A percentile compares a stretch with the other conserved stretches of the same genome.
Conservation (phyloP, 2,888 invertebrate genomes). For the Eupithecia insigniata region DNA sequence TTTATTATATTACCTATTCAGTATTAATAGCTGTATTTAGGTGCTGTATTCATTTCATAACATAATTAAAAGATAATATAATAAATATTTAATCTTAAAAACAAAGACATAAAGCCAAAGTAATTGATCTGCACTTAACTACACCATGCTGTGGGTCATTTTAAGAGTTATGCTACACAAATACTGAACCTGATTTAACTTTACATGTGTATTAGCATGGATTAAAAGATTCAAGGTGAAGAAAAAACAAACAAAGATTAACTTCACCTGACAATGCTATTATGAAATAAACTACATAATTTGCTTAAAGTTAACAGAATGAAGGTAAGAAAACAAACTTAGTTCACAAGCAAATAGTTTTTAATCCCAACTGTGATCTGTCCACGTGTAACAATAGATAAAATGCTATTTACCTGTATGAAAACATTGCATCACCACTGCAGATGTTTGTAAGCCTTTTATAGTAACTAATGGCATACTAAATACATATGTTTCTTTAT, state of each 20-base stretch:
- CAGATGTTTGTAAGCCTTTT: neutral
- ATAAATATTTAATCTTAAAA: neutral
- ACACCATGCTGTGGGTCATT: neutral
- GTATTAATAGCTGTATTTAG: no score
- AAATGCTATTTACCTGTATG: constrained; percentile 2
- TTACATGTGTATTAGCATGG: neutral
- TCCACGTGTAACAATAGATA: constrained; percentile 25
- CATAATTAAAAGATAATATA: neutral
- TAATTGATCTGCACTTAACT: neutral
- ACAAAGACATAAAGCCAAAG: neutral
- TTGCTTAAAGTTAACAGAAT: neutral
- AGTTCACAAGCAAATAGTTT: constrained; percentile 2
- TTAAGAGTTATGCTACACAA: neutral
- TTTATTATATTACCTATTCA: neutral
- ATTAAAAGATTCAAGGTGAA: neutral
- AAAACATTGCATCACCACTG: neutral
- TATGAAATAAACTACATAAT: neutral
- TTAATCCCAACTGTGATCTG: constrained; percentile 9
- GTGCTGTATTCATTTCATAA: neutral
- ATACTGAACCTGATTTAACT: neutral
- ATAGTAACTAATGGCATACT: neutral
- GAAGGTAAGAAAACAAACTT: neutral
- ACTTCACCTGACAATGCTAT: neutral
- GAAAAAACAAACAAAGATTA: neutral
- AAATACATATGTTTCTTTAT: neutral